A percentile compares a stretch with the other conserved stretches of the same genome.
These are phyloP conservation scores for Canis aureus DNA, from an alignment of 2,113 vertebrate species.

Conservation along the genomic window DNA sequence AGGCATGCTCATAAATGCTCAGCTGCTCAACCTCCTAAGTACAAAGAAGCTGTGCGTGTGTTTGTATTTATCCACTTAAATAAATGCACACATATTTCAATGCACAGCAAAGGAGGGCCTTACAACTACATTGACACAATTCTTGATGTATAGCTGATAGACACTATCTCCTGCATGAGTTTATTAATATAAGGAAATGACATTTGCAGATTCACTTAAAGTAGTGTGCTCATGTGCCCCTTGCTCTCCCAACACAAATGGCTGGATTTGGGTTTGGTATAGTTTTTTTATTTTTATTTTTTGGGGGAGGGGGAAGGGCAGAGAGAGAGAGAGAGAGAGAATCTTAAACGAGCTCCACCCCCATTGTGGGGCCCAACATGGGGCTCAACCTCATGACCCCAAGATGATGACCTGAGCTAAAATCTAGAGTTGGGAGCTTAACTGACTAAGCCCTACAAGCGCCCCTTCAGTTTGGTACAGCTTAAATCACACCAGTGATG, in stretches of 20 bases:
- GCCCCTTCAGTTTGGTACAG: neutral
- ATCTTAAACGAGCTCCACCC: neutral
- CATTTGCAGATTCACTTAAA: neutral
- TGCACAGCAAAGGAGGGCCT: neutral
- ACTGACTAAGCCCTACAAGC: neutral
- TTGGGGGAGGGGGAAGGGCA: neutral
- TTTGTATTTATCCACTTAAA: neutral
- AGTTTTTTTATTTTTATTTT: neutral
- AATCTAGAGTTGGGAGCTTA: neutral
- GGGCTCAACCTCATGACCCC: neutral
- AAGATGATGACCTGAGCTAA: neutral
- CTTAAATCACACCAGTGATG: too few species aligned
- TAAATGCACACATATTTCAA: neutral
- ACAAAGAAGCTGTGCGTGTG: neutral
- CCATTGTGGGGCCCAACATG: neutral
- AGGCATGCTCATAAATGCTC: accelerated
- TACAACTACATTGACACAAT: neutral
- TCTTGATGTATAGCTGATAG: accelerated
- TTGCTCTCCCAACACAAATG: neutral
- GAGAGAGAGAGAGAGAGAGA: neutral
- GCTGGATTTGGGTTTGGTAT: neutral
- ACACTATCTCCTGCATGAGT: neutral
- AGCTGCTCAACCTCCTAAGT: neutral
- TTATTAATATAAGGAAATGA: neutral
- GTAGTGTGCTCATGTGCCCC: too few species aligned